Evolutionary conservation across 2,113 vertebrate genomes (phyloP).

Genomic region (Ia io): DNA sequence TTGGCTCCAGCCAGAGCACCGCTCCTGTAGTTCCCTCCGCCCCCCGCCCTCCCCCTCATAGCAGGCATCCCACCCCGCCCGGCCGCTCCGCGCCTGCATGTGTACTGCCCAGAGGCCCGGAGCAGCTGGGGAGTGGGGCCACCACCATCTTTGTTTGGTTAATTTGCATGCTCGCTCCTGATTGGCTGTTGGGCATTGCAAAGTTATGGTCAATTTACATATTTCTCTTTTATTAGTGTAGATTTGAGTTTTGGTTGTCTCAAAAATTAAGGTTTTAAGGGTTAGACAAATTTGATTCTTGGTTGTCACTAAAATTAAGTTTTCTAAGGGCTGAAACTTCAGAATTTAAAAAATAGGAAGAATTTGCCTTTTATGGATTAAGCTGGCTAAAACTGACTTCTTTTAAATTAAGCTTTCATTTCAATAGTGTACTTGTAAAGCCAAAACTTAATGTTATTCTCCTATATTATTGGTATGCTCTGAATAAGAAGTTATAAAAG

Average conservation of each 20-base stretch:
- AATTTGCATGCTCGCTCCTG: too few relatives aligned
- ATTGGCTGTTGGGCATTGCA: too few relatives aligned
- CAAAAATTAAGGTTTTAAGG: not conserved
- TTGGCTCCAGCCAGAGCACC: too few relatives aligned
- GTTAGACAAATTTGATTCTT: not conserved
- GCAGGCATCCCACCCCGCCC: too few relatives aligned
- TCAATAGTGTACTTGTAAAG: not conserved
- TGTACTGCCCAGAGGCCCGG: too few relatives aligned
- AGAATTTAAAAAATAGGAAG: not conserved
- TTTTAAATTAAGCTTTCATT: not conserved
- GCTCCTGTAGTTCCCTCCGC: too few relatives aligned
- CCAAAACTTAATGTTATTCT: not conserved
- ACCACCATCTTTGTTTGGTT: too few relatives aligned
- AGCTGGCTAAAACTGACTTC: not conserved
- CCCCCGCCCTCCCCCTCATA: too few relatives aligned
- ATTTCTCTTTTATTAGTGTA: too few relatives aligned
- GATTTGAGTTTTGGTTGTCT: not conserved
- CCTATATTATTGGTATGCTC: not conserved
- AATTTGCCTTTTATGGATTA: not conserved
- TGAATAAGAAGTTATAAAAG: not conserved
- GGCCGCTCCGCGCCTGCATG: too few relatives aligned
- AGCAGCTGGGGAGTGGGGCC: too few relatives aligned
- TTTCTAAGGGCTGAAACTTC: not conserved
- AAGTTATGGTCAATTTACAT: too few relatives aligned
- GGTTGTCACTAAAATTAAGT: not conserved